These are phyloP conservation scores for Mongoloraphidia duomilia DNA, from an alignment of 2,888 invertebrate genomes.

Conservation along the genomic window DNA sequence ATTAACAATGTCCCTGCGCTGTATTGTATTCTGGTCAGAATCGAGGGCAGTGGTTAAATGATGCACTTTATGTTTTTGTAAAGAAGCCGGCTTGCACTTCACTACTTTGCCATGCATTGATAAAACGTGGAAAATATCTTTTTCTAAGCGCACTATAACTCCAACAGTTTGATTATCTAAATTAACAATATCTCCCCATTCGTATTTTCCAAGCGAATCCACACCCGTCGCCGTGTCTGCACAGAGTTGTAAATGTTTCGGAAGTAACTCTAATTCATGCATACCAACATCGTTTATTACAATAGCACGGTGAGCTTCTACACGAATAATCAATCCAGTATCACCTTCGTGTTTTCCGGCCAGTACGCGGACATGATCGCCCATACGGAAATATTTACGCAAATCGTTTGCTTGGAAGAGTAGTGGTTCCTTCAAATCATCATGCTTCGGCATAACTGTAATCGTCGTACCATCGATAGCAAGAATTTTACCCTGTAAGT, in stretches of 20 bases:
- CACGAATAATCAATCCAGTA: constrained; percentile 42
- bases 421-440: constrained; percentile 42
- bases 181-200: constrained; percentile 44
- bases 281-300: constrained; percentile 45
- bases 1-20: constrained; percentile 41
- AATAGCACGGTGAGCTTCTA: constrained; percentile 38
- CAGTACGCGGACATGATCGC: constrained; percentile 41
- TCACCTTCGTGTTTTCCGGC: constrained; percentile 45
- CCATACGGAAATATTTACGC: constrained; percentile 40
- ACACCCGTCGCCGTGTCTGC: constrained; percentile 47
- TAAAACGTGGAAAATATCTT: constrained; percentile 43
- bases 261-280: constrained; percentile 38
- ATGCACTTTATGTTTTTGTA: constrained; percentile 38
- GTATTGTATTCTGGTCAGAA: constrained; percentile 38
- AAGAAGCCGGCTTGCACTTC: constrained; percentile 36
- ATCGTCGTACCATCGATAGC: constrained; percentile 42
- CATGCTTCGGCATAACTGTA: constrained; percentile 42
- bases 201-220: constrained; percentile 44
- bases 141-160: constrained; percentile 43
- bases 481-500: constrained; percentile 41
- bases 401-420: constrained; percentile 41
- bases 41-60: constrained; percentile 39
- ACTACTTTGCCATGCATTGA: constrained; percentile 42
- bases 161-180: constrained; percentile 41
- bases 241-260: constrained; percentile 41